These are phyloP conservation scores for Bubo blakistoni DNA, from an alignment of 2,113 vertebrate genomes.

Conservation along the genomic window DNA sequence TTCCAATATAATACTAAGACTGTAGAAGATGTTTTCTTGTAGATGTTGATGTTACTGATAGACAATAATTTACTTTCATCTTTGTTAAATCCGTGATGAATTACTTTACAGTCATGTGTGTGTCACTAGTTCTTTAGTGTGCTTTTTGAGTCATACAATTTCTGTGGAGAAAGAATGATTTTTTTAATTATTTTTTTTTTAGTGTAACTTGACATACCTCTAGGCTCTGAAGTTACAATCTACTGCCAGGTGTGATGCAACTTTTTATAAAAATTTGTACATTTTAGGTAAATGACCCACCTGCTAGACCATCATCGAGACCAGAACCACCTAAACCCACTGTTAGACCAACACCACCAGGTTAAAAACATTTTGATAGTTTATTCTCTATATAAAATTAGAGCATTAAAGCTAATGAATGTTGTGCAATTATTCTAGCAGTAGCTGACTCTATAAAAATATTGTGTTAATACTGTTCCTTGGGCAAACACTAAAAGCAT, in stretches of 20 bases:
- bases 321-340: conserved; percentile 20
- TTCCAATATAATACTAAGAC: not conserved
- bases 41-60: not conserved
- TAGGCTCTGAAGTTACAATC: not conserved
- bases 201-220: not conserved
- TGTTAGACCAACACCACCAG: conserved; percentile 39
- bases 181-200: not conserved
- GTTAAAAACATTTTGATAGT: conserved; percentile 5
- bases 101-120: not conserved
- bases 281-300: conserved; percentile 58
- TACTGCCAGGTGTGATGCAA: not conserved
- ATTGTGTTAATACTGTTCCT: not conserved
- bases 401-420: not conserved
- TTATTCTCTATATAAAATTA: not conserved
- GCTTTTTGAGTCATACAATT: not conserved
- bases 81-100: not conserved
- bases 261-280: not conserved
- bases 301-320: conserved; percentile 42
- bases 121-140: not conserved
- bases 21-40: not conserved
- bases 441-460: not conserved
- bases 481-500: not conserved
- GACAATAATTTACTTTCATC: not conserved
- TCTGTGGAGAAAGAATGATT: not conserved
- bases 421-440: not conserved